Base-by-base conservation (phyloP, 2,797 vertebrate species). In the Xenops minutus region DNA sequence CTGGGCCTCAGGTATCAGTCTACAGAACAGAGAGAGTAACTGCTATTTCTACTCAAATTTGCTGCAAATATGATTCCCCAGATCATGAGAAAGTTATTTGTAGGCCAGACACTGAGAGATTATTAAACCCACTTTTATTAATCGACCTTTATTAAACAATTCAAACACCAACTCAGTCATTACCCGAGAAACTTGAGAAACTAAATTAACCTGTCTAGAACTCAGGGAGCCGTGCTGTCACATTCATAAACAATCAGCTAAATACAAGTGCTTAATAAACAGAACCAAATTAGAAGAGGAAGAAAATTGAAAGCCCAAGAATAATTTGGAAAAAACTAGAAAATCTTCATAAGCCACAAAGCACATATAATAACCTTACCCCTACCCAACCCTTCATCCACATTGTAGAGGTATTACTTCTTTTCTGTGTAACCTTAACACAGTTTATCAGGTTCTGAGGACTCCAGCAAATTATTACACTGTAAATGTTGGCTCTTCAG, bases 111-210 rank as follows among this genome's bases (percentile, higher is more conserved):
- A 85, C 17, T 37, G 52, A 43, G 22, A 89, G 52, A 79, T 61
- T 66, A 85, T 58, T 76, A 80, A 85, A 91, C 30, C 3, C 32
- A 67, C 21, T 86, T 49, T 37, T 55, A 76, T 18, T 78, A 81
- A 82, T 37, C 1, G 2, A 82, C 22, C 3, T 12, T 64, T 81
- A 56, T 41, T 75, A 85, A 89, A 41, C 12, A 89, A 52, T 61
- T 81, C 30, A 71, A 91, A 68, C 36, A 91, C 19, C 24, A 67
- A 62, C 6, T 61, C 64, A 72, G 41, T 9, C 26, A 61, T 36
- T 48, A 85, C n/a, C 23, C 73, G 37, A 89, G 67, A 81, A 92
- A 71, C 14, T 7, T 48, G 24, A 84, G 49, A 85, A 91, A 75
- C 9, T 49, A 76, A 79, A 87, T 72, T 61, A 85, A 30, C 12